Evolutionary conservation across 2,113 vertebrate species (phyloP).

Genomic region (Pteruthius melanotis): DNA sequence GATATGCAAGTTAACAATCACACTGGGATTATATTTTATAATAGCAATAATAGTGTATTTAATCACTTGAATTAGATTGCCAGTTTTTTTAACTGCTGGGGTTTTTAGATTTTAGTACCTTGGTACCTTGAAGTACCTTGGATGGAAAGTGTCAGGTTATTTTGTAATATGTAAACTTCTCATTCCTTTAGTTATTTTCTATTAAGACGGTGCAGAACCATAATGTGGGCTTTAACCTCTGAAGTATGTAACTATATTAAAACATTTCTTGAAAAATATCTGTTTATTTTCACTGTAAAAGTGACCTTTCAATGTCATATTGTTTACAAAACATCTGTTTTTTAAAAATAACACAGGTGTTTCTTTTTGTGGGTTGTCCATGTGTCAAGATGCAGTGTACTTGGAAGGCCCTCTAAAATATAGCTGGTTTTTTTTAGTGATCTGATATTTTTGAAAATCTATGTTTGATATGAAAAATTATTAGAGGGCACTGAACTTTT

Average conservation of each 20-base stretch:
- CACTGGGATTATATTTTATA: conserved; percentile 7
- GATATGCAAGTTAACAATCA: neutral
- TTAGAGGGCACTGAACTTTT: neutral
- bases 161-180: neutral
- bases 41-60: neutral
- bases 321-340: neutral
- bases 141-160: conserved; percentile 8
- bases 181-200: conserved; percentile 16
- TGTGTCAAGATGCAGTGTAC: neutral
- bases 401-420: neutral
- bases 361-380: neutral
- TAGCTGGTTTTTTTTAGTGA: neutral
- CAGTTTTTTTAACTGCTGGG: neutral
- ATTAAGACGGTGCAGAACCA: neutral
- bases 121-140: neutral
- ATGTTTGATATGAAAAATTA: neutral
- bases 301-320: neutral
- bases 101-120: conserved; percentile 28
- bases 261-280: neutral
- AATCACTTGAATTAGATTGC: conserved; percentile 16
- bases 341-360: neutral
- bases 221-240: neutral
- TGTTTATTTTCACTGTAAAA: neutral
- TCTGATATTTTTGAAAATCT: neutral
- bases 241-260: neutral